phyloP scores from a whole-genome alignment of 1,140 invertebrate genomes.

The Onthophagus taurus region DNA sequence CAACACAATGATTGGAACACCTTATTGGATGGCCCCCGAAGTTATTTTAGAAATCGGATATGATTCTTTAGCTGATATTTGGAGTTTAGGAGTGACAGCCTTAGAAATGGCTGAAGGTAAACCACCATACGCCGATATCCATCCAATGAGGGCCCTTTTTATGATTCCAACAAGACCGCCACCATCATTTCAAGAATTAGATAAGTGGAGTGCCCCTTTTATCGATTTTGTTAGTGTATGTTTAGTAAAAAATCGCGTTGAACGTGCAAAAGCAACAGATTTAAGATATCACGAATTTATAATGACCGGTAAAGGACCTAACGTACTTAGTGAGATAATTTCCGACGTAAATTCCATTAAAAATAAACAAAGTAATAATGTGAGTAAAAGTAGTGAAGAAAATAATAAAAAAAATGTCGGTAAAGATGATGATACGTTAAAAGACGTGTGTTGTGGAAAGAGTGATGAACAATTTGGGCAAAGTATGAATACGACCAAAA shows the following conservation, averaged over 20 bases:
- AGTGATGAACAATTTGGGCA: not conserved
- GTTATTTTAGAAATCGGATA: slow-evolving; percentile 97
- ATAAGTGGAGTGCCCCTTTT: slow-evolving; percentile 89
- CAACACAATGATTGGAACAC: slow-evolving; percentile 96
- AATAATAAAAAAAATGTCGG: no score
- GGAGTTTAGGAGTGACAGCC: slow-evolving; percentile 92
- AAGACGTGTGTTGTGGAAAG: no score
- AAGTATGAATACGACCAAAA: not conserved
- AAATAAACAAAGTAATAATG: slow-evolving; percentile 1
- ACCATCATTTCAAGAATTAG: slow-evolving; percentile 87
- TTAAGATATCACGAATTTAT: slow-evolving; percentile 87
- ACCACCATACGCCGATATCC: slow-evolving; percentile 93
- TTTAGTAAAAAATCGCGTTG: slow-evolving; percentile 82
- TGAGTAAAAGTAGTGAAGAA: no score
- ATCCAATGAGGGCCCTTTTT: slow-evolving; percentile 97
- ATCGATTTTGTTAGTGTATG: slow-evolving; percentile 93
- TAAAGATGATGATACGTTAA: no score
- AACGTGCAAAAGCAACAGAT: slow-evolving; percentile 78
- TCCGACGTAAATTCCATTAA: not conserved
- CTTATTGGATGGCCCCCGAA: slow-evolving; percentile 96
- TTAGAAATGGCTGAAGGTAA: slow-evolving; percentile 95
- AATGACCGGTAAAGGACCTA: slow-evolving; percentile 37
- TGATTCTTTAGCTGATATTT: slow-evolving; percentile 95
- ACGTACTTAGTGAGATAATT: not conserved
- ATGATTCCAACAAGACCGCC: slow-evolving; percentile 98